Percentiles rank a stretch among this genome's conserved stretches.
Conservation (phyloP, 1,140 invertebrate genomes). For the Drosophila suzukii region DNA sequence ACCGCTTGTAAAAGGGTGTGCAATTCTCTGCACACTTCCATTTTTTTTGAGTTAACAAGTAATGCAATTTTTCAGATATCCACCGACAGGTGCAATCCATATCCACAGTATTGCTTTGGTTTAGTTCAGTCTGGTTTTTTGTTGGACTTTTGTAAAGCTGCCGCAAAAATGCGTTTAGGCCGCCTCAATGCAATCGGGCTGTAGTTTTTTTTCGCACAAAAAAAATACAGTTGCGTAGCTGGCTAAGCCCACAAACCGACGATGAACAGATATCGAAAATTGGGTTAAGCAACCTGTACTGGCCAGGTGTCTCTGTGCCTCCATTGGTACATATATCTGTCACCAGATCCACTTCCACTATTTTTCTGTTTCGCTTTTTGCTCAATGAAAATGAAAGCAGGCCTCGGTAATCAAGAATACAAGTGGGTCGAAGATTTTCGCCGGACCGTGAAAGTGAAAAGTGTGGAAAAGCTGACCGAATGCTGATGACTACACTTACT, state of each 20-base stretch:
- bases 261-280: slow-evolving; percentile 69
- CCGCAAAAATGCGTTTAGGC: slow-evolving; percentile 62
- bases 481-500: slow-evolving; percentile 39
- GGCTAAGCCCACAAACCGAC: slow-evolving; percentile 56
- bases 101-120: slow-evolving; percentile 36
- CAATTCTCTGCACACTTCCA: slow-evolving; percentile 2
- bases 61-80: slow-evolving; percentile 41
- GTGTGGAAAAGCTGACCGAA: slow-evolving; percentile 36
- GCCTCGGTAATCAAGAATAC: slow-evolving; percentile 69
- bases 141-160: slow-evolving; percentile 14
- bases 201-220: slow-evolving; percentile 18
- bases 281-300: slow-evolving; percentile 71
- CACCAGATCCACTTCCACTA: slow-evolving; percentile 50
- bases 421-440: slow-evolving; percentile 69
- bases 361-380: slow-evolving; percentile 58
- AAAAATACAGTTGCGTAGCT: slow-evolving; percentile 56
- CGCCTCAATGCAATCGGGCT: slow-evolving; percentile 36
- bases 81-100: slow-evolving; percentile 66
- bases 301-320: slow-evolving; percentile 26
- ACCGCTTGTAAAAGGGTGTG: slow-evolving; percentile 13
- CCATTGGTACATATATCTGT: slow-evolving; percentile 28
- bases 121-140: slow-evolving; percentile 36
- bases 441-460: slow-evolving; percentile 73
- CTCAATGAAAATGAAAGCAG: slow-evolving; percentile 80
- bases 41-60: slow-evolving; percentile 15